Evolutionary conservation across 2,888 invertebrate genomes (phyloP), one percentile per base, ranked within the genome.

Genomic region (Drosophila birchii): DNA sequence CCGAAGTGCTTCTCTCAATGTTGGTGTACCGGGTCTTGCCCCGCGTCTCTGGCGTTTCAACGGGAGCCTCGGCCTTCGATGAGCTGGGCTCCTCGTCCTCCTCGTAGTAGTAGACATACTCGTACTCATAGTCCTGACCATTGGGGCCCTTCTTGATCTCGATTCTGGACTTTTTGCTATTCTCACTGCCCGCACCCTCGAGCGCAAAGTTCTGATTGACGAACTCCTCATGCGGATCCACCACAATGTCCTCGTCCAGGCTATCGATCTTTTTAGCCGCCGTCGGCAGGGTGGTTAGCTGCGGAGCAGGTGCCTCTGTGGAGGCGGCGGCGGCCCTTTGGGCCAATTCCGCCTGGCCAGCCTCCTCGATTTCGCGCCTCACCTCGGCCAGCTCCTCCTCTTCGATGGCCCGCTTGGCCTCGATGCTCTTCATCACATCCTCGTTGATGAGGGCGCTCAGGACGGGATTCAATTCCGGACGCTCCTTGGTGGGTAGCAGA

Each of bases 21-120:
- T 92, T 92, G 12, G 92, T 92, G 54, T 93, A 92, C 12, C 93
- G 88, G 6, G 91, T 91, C 81, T 92, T 95, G 93, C 92, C 92
- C 12, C 92, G 90, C 2, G 93, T 93, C 93, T 94, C 36, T 93
- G 92, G 64, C 26, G 36, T 9, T 6, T 87, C 87, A 9, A 78
- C 76, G 16, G 80, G 76, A 91, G 87, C 93, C 55, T 91, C 82
- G 12, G 59, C 77, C 54, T 66, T 66, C 34, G 51, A 11, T 20
- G 51, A 34, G 64, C 41, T 39, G 16, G 64, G 49, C 11, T 95
- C 95, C 23, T 96, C 96, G 5, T 96, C 96, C 78, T 97, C 97
- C 83, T 97, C 97, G 86, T 97, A 97, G 90, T 97, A 97, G 90
- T 97, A 97, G 32, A 97, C 96, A 90, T 97, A 97, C 91, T 97